Evolutionary conservation across 2,113 vertebrate genomes (phyloP).

Genomic region (Osmerus eperlanus): DNA sequence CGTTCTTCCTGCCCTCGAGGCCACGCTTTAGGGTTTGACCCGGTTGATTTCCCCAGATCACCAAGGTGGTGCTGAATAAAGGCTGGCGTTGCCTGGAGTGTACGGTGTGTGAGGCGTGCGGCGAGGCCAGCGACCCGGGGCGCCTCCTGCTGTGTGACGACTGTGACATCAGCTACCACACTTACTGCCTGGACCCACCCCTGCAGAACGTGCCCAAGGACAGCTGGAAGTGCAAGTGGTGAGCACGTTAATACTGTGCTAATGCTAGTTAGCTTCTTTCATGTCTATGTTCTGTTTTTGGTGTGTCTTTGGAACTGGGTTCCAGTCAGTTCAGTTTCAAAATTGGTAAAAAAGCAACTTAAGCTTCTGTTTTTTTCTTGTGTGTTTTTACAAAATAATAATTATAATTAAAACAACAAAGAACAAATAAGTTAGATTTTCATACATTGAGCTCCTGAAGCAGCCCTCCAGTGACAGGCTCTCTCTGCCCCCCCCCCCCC

Average conservation of each 20-base stretch:
- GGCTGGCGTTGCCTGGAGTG: conserved; percentile 97
- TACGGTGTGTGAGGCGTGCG: conserved; percentile 95
- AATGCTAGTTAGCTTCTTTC: neutral
- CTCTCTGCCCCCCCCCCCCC: conserved; percentile 24
- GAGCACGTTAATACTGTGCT: neutral
- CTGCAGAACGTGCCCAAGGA: conserved; percentile 96
- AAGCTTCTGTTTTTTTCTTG: no score
- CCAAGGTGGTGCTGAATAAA: conserved; percentile 94
- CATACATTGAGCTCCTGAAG: no score
- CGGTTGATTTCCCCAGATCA: conserved; percentile 76
- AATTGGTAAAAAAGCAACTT: no score
- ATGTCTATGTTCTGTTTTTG: neutral
- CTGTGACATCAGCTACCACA: conserved; percentile 98
- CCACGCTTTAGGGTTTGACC: no score
- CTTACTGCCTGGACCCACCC: conserved; percentile 94
- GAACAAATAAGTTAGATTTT: no score
- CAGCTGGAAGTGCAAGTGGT: conserved; percentile 99
- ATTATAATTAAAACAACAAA: no score
- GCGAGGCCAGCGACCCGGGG: conserved; percentile 93
- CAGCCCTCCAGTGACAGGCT: conserved; percentile 4
- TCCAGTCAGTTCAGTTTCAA: no score
- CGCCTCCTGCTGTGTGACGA: conserved; percentile 92
- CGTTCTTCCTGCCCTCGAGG: neutral
- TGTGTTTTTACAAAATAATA: no score
- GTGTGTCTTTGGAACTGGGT: no score